Evolutionary conservation across 2,797 vertebrate genomes (phyloP).

Genomic region (Sebastes cheni): DNA sequence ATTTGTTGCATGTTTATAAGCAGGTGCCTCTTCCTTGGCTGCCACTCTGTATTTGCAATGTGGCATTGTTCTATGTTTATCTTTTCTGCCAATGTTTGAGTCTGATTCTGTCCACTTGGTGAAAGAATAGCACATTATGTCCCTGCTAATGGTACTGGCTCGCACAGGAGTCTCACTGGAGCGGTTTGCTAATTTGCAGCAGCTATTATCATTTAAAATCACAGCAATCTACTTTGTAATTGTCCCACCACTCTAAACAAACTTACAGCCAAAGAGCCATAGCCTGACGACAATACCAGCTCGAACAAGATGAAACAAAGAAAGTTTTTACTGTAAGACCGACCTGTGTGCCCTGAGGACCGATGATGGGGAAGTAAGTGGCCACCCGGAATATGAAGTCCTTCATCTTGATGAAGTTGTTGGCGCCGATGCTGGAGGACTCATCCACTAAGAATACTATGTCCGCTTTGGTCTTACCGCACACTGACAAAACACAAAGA

Average conservation of each 20-base stretch:
- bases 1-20: not conserved
- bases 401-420: conserved; percentile 91
- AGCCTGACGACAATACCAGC: not conserved
- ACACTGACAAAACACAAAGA: conserved; percentile 77
- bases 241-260: not conserved
- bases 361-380: conserved; percentile 89
- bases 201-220: conserved; percentile 24
- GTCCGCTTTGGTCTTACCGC: conserved; percentile 86
- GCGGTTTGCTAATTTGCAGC: conserved; percentile 1
- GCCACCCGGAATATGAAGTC: conserved; percentile 90
- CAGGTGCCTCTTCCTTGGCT: not conserved
- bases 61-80: not conserved
- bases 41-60: not conserved
- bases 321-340: conserved; percentile 6
- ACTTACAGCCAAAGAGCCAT: not conserved
- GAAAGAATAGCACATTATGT: conserved; percentile 11
- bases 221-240: conserved; percentile 2
- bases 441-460: conserved; percentile 92
- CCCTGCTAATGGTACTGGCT: not conserved
- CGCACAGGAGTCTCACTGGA: not conserved
- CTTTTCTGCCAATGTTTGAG: not conserved
- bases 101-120: not conserved
- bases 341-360: conserved; percentile 87
- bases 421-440: conserved; percentile 90
- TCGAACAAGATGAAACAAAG: not conserved